Evolutionary conservation across 2,113 vertebrate species (phyloP), one percentile per base, ranked within the genome.

Genomic region (Suncus etruscus): DNA sequence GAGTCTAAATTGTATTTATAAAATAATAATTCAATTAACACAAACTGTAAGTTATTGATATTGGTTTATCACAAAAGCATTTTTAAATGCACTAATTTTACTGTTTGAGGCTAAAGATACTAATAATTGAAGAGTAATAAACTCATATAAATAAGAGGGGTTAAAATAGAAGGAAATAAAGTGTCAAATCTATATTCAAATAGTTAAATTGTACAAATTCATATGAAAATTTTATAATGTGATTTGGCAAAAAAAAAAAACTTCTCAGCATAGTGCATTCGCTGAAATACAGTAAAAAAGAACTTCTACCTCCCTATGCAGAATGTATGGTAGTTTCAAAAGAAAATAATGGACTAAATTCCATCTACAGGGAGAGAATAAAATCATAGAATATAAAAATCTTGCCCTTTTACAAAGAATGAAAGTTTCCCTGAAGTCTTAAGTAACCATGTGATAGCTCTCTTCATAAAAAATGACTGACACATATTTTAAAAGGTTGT

Each of bases 141-240:
- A 29, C 2, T 3, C 16, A 24, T 24, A 50, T 24, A 76, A 80
- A 25, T 18, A 80, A 68, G n/a, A 15, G 7, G 16, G 27, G 8
- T 80, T 29, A 22, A 66, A 54, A 39, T 58, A 31, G 48, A 90
- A 84, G 29, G 84, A 68, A 83, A 73, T 5, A 4, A 93, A 75
- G 10, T 54, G 14, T n/a, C 66, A 11, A 83, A 68, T 32, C 11
- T 65, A 51, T 25, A 29, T 45, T 66, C 61, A 58, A 32, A 72
- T 51, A 58, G 70, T 79, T 70, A 90, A 72, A 87, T 87, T 58
- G 29, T 86, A 79, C 22, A 83, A 73, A 83, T 74, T 8, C 9
- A 77, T 66, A n/a, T 25, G 24, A n/a, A 3, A 69, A 22, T 4
- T 78, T 65, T 61, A 3, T 80, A 88, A 88, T 45, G 65, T 15